These are phyloP conservation scores for Sciurus niger DNA, from an alignment of 2,113 vertebrate genomes.

Conservation along the genomic window DNA sequence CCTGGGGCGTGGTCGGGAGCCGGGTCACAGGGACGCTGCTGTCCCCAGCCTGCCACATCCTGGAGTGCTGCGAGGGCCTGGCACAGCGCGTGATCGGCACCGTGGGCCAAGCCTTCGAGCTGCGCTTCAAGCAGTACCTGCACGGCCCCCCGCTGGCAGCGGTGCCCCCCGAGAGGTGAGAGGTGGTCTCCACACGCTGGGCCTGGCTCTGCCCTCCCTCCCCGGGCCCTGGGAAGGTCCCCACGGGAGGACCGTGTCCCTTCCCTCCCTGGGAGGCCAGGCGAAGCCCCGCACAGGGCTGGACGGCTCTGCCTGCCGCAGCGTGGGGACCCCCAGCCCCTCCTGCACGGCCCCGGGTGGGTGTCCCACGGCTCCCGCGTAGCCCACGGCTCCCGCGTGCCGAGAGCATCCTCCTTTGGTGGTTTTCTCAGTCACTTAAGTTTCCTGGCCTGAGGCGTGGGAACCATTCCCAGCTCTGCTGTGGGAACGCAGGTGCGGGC, in stretches of 20 bases:
- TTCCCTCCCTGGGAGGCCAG: neutral
- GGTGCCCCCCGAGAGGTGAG: slow-evolving; percentile 76
- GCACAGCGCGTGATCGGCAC: slow-evolving; percentile 98
- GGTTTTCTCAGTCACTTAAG: no score
- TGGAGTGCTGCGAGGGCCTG: slow-evolving; percentile 97
- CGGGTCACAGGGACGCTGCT: neutral
- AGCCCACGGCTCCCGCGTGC: no score
- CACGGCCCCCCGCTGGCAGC: slow-evolving; percentile 95
- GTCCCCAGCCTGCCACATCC: slow-evolving; percentile 95
- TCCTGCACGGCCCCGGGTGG: neutral
- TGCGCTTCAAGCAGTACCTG: slow-evolving; percentile 98
- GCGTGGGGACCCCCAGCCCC: neutral
- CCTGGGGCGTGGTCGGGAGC: neutral
- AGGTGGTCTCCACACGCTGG: neutral
- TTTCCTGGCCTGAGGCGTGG: no score
- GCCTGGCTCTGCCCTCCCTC: neutral
- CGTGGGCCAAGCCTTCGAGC: slow-evolving; percentile 98
- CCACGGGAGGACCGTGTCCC: neutral
- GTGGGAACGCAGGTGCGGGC: no score
- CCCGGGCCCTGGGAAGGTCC: neutral
- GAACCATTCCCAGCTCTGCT: no score
- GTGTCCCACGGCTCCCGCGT: no score
- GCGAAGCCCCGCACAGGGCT: no score
- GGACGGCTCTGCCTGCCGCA: neutral
- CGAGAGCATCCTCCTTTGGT: no score